phyloP scores from a whole-genome alignment of 1,140 invertebrate genomes.

The Asbolus verrucosus region DNA sequence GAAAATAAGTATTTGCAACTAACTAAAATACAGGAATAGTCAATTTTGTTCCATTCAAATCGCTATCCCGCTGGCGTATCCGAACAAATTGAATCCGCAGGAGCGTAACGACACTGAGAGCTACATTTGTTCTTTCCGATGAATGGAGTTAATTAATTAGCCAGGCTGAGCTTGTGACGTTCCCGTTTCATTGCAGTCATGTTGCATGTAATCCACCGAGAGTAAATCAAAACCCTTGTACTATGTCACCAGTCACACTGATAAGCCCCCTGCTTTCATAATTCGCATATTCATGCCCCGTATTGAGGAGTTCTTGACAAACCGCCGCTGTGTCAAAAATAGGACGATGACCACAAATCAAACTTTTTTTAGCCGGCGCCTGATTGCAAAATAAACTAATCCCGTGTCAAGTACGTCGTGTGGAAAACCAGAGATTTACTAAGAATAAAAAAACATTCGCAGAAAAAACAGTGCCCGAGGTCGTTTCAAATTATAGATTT shows the following conservation, averaged over 20 bases:
- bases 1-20: too few relatives aligned
- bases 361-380: too few relatives aligned
- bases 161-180: slow-evolving; percentile 51
- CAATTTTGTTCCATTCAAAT: slow-evolving; percentile 58
- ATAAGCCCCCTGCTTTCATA: slow-evolving; percentile 19
- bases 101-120: slow-evolving; percentile 59
- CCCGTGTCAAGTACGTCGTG: too few relatives aligned
- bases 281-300: background rate
- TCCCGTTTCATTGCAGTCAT: slow-evolving; percentile 49
- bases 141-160: slow-evolving; percentile 63
- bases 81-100: slow-evolving; percentile 60
- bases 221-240: slow-evolving; percentile 45
- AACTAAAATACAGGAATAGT: slow-evolving; percentile 46
- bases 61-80: slow-evolving; percentile 47
- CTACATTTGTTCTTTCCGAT: slow-evolving; percentile 62
- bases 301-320: too few relatives aligned
- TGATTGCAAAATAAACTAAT: too few relatives aligned
- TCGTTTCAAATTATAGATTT: too few relatives aligned
- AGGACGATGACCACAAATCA: too few relatives aligned
- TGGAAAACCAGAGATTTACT: too few relatives aligned
- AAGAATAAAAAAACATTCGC: too few relatives aligned
- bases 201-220: slow-evolving; percentile 49
- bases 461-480: too few relatives aligned
- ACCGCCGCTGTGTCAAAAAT: too few relatives aligned
- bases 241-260: slow-evolving; percentile 22